Percentiles rank a stretch among this genome's conserved stretches.
These are phyloP conservation scores for Thryonomys swinderianus DNA, from an alignment of 2,113 vertebrate genomes.

Conservation along the genomic window DNA sequence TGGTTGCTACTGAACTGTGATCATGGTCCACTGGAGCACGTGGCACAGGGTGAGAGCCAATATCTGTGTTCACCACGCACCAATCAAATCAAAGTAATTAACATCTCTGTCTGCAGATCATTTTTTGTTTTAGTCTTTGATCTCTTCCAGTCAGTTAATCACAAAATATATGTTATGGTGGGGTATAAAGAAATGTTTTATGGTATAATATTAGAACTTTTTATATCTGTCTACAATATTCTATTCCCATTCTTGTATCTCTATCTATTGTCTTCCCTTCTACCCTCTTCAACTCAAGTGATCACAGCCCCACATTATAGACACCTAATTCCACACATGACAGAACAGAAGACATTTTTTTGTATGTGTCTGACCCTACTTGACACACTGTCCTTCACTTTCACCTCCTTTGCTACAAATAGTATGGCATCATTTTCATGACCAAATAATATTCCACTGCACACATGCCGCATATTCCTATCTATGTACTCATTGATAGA, in stretches of 20 bases:
- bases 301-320: neutral
- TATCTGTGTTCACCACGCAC: neutral
- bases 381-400: neutral
- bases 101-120: neutral
- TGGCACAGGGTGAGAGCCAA: too few relatives aligned
- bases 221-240: too few relatives aligned
- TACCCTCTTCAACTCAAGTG: neutral
- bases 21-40: neutral
- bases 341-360: neutral
- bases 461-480: neutral
- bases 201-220: neutral
- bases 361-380: neutral
- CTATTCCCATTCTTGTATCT: neutral
- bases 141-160: neutral
- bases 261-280: neutral
- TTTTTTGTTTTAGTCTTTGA: neutral
- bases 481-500: neutral
- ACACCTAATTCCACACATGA: neutral
- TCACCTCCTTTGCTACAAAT: neutral
- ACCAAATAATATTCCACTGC: neutral
- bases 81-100: neutral
- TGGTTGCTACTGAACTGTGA: neutral
- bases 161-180: neutral
- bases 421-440: neutral
- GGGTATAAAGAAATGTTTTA: neutral